Conservation (phyloP, 2,888 invertebrate species). For the Tenthredo mesomela region DNA sequence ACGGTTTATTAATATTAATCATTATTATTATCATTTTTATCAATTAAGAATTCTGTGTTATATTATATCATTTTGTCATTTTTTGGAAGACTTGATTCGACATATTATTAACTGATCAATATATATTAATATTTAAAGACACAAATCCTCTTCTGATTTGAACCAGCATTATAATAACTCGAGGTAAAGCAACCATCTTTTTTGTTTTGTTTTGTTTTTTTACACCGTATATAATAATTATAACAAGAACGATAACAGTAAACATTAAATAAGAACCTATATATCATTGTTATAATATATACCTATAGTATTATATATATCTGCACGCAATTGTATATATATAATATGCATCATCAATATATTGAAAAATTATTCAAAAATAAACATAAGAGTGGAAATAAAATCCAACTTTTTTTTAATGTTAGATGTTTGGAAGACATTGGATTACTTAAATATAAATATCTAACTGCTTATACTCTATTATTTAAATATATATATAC, state of each 20-base stretch:
- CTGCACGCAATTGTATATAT: not conserved
- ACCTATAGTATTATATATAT: not conserved
- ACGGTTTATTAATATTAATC: constrained; percentile 31
- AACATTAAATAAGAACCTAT: constrained; percentile 2
- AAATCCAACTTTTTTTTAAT: constrained; percentile 32
- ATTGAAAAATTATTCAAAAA: constrained; percentile 8
- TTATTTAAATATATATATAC: not conserved
- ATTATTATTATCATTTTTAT: constrained; percentile 52
- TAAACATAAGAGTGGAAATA: not conserved
- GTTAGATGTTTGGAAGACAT: constrained; percentile 61
- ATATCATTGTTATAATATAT: constrained; percentile 8
- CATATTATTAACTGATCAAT: constrained; percentile 36
- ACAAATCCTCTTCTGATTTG: constrained; percentile 28
- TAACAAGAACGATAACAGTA: constrained; percentile 40
- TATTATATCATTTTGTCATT: constrained; percentile 57
- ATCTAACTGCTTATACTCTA: constrained; percentile 21
- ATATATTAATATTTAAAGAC: constrained; percentile 35
- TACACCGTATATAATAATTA: constrained; percentile 29
- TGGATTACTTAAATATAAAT: constrained; percentile 57
- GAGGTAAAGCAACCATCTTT: not conserved
- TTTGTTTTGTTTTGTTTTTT: not conserved
- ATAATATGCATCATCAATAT: not conserved
- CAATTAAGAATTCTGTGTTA: constrained; percentile 53
- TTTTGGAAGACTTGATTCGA: constrained; percentile 70
- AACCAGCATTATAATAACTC: not conserved